These are phyloP conservation scores for Cinara cedri DNA, from an alignment of 2,888 invertebrate genomes.

Conservation along the genomic window DNA sequence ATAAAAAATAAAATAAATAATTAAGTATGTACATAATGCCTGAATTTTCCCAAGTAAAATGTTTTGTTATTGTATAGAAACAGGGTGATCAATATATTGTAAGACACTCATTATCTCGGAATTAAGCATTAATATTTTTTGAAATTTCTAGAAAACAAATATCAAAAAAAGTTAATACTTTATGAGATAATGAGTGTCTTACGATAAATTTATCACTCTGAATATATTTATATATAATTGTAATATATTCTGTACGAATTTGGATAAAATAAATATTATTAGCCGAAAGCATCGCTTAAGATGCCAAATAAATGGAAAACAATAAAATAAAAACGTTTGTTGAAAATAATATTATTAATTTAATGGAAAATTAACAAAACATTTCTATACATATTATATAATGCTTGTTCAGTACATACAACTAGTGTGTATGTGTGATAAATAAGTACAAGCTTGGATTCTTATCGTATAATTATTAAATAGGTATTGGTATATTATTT, in stretches of 20 bases:
- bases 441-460: conserved; percentile 53
- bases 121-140: too few relatives aligned
- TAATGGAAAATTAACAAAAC: conserved; percentile 56
- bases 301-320: conserved; percentile 37
- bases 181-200: too few relatives aligned
- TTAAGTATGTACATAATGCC: conserved; percentile 23
- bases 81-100: too few relatives aligned
- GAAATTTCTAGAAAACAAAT: too few relatives aligned
- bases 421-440: conserved; percentile 46
- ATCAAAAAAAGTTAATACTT: too few relatives aligned
- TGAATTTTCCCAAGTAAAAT: conserved; percentile 33
- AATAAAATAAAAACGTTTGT: conserved; percentile 45
- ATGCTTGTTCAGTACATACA: conserved; percentile 31
- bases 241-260: too few relatives aligned
- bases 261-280: conserved; percentile 7
- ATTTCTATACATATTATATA: conserved; percentile 43
- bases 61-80: conserved; percentile 4
- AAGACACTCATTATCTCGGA: too few relatives aligned
- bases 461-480: conserved; percentile 45
- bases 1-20: neutral
- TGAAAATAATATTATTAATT: conserved; percentile 53
- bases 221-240: too few relatives aligned
- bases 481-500: neutral
- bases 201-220: too few relatives aligned
- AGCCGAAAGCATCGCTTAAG: conserved; percentile 56